phyloP scores from a whole-genome alignment of 2,888 invertebrate genomes.

The Oconnorella tubifera region DNA sequence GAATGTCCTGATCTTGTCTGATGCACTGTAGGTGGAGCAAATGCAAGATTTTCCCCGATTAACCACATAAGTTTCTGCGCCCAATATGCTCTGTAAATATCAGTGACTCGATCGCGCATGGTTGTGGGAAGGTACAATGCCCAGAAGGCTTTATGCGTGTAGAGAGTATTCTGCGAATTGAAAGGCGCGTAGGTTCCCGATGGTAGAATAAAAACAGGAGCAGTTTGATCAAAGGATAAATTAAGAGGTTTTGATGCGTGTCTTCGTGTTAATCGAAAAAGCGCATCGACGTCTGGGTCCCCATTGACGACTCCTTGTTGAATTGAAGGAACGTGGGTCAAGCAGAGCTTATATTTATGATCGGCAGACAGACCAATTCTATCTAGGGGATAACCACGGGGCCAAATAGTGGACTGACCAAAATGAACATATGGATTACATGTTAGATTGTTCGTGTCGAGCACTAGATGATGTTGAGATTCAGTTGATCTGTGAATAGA shows the following conservation, averaged over 20 bases:
- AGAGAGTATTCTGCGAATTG: constrained; percentile 46
- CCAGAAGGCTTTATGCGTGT: constrained; percentile 41
- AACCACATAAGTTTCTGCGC: constrained; percentile 41
- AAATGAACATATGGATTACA: constrained; percentile 39
- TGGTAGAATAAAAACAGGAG: constrained; percentile 40
- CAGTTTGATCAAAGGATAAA: constrained; percentile 37
- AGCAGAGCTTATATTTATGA: constrained; percentile 25
- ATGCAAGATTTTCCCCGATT: constrained; percentile 37
- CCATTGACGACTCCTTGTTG: constrained; percentile 44
- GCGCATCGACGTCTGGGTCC: constrained; percentile 46
- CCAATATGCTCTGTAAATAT: constrained; percentile 45
- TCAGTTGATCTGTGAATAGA: neutral
- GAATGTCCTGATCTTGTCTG: constrained; percentile 39
- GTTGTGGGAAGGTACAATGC: constrained; percentile 39
- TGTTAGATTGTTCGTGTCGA: constrained; percentile 23
- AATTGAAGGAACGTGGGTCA: constrained; percentile 33
- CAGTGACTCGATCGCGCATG: constrained; percentile 38
- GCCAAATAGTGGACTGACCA: constrained; percentile 45
- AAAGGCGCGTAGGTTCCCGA: constrained; percentile 38
- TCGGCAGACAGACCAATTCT: constrained; percentile 35
- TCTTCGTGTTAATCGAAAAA: constrained; percentile 40
- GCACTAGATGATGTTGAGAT: constrained; percentile 26
- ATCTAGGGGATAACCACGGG: constrained; percentile 42
- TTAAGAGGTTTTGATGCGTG: constrained; percentile 26
- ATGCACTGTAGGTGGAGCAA: constrained; percentile 35